Evolutionary conservation across 2,888 invertebrate genomes (phyloP).

Genomic region (Aphrophora alni): DNA sequence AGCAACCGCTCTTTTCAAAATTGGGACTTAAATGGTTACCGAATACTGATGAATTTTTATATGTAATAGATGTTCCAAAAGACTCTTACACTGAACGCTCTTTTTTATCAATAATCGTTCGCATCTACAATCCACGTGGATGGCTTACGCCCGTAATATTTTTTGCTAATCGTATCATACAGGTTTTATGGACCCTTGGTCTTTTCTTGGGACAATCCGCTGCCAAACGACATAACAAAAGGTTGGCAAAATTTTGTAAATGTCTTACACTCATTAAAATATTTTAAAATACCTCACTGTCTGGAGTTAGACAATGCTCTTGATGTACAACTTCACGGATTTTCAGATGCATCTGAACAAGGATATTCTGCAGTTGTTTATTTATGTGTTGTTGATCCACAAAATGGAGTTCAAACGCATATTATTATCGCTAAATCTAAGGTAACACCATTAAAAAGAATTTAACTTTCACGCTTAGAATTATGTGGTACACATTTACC

Average conservation of each 20-base stretch:
- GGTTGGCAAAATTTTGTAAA: conserved; percentile 17
- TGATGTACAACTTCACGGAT: not conserved
- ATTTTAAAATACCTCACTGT: conserved; percentile 31
- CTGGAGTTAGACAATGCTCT: not conserved
- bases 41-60: conserved; percentile 38
- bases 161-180: conserved; percentile 35
- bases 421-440: conserved; percentile 34
- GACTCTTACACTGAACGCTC: conserved; percentile 40
- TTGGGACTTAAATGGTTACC: conserved; percentile 46
- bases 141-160: conserved; percentile 37
- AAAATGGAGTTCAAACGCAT: not conserved
- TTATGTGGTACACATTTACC: conserved; percentile 40
- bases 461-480: conserved; percentile 41
- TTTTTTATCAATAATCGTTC: conserved; percentile 44
- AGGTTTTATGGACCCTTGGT: conserved; percentile 24
- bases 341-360: not conserved
- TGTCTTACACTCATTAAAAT: not conserved
- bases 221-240: not conserved
- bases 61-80: conserved; percentile 24
- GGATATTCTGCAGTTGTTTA: not conserved
- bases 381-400: not conserved
- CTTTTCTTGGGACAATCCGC: conserved; percentile 31
- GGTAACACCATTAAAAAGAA: conserved; percentile 36
- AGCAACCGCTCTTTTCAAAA: no score
- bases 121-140: conserved; percentile 44